phyloP scores from a whole-genome alignment of 1,140 invertebrate genomes.

The Rhynchophorus ferrugineus region DNA sequence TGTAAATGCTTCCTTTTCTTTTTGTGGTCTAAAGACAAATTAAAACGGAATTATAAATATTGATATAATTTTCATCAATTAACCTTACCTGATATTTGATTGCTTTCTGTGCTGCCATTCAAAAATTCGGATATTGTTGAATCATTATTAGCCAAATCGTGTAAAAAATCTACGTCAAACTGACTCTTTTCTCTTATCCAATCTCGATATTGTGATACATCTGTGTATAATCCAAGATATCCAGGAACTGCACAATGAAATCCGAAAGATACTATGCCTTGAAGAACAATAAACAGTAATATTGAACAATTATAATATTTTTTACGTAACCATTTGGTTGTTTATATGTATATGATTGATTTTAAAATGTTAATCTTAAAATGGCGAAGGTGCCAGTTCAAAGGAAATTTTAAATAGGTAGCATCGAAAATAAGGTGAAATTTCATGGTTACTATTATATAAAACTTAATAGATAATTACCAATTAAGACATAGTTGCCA shows the following conservation, averaged over 20 bases:
- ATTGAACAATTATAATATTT: neutral
- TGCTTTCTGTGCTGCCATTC: too few species aligned
- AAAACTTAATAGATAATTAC: conserved; percentile 24
- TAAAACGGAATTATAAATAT: too few species aligned
- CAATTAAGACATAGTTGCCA: conserved; percentile 29
- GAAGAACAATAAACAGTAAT: conserved; percentile 1
- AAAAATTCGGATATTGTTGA: too few species aligned
- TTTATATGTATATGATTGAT: neutral
- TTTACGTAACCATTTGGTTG: neutral
- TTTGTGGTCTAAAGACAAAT: conserved; percentile 1
- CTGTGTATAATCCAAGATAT: conserved; percentile 58
- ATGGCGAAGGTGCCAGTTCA: too few species aligned
- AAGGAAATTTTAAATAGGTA: too few species aligned
- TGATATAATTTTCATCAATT: too few species aligned
- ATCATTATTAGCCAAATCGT: neutral
- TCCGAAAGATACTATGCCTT: conserved; percentile 60
- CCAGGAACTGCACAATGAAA: conserved; percentile 47
- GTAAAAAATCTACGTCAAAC: conserved; percentile 2
- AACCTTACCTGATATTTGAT: too few species aligned
- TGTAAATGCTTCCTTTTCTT: neutral
- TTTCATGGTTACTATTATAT: too few species aligned
- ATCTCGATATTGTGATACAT: conserved; percentile 55
- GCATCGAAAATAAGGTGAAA: too few species aligned
- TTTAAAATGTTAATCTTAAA: too few species aligned
- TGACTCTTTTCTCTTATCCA: conserved; percentile 53